Conservation (phyloP, 2,113 vertebrate genomes). For the Neolamprologus fasciatus region DNA sequence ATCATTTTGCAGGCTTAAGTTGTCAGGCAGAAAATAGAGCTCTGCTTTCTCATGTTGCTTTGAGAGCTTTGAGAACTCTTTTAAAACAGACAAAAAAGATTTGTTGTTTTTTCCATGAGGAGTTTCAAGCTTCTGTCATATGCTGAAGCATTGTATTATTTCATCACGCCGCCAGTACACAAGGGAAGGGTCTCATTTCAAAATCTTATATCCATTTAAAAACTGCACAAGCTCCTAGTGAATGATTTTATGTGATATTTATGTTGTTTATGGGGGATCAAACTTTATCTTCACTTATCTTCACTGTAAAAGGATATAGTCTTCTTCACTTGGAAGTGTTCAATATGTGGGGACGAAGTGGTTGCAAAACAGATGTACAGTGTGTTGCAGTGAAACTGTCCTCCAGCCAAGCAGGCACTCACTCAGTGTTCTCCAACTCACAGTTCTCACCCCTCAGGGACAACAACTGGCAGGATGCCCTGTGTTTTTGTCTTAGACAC, state of each 20-base stretch:
- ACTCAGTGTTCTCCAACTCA: slow-evolving; percentile 2
- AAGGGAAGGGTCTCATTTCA: background rate
- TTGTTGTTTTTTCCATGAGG: slow-evolving; percentile 30
- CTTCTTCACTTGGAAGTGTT: background rate
- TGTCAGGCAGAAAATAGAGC: slow-evolving; percentile 22
- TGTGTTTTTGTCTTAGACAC: slow-evolving; percentile 60
- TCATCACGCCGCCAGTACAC: background rate
- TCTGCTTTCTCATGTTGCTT: background rate
- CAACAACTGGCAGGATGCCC: slow-evolving; percentile 52
- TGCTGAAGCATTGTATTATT: background rate
- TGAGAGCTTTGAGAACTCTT: background rate
- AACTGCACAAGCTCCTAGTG: background rate
- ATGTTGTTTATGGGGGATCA: background rate
- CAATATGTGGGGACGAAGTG: slow-evolving; percentile 12
- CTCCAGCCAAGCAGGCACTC: slow-evolving; percentile 32
- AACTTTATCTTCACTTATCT: background rate
- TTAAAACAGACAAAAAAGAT: slow-evolving; percentile 17
- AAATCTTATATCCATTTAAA: background rate
- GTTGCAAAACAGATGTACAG: slow-evolving; percentile 22
- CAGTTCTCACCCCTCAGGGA: slow-evolving; percentile 35
- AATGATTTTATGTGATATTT: background rate
- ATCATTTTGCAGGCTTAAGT: background rate
- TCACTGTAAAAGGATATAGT: background rate
- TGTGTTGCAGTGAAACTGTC: slow-evolving; percentile 14
- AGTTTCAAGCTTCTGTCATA: slow-evolving; percentile 27